Conservation (phyloP, 1,140 invertebrate species). For the Arion vulgaris region DNA sequence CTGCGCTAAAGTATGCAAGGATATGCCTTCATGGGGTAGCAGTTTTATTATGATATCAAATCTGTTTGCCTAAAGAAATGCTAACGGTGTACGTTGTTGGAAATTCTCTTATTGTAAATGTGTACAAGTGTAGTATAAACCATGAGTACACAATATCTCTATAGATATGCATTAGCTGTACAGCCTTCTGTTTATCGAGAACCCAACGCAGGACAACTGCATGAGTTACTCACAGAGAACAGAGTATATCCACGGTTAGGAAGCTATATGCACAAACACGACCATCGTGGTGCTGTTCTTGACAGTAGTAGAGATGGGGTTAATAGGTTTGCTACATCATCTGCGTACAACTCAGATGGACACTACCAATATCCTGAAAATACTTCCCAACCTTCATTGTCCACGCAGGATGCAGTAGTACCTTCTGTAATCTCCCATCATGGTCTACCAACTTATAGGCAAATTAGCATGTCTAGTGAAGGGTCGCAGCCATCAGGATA, state of each 20-base stretch:
- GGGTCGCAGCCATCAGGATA: constrained; percentile 17
- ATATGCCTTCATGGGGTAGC: no score
- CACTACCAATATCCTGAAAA: not conserved
- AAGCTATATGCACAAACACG: not conserved
- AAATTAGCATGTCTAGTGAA: constrained; percentile 13
- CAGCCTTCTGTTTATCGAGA: not conserved
- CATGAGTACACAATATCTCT: no score
- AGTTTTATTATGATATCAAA: no score
- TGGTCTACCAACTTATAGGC: constrained; percentile 17
- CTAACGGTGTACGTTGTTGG: no score
- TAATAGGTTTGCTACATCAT: not conserved
- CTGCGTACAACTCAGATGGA: not conserved
- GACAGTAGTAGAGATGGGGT: constrained; percentile 15
- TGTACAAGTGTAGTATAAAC: no score
- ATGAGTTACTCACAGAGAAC: not conserved
- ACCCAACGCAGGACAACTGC: not conserved
- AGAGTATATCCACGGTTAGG: not conserved
- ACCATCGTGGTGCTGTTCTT: constrained; percentile 7
- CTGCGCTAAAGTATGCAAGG: no score
- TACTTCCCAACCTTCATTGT: not conserved
- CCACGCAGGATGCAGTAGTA: not conserved
- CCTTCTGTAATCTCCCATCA: not conserved
- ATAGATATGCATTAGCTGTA: no score
- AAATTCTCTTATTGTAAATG: no score
- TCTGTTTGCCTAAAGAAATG: no score